phyloP scores from a whole-genome alignment of 2,797 vertebrate genomes.

The Sardinella longiceps region DNA sequence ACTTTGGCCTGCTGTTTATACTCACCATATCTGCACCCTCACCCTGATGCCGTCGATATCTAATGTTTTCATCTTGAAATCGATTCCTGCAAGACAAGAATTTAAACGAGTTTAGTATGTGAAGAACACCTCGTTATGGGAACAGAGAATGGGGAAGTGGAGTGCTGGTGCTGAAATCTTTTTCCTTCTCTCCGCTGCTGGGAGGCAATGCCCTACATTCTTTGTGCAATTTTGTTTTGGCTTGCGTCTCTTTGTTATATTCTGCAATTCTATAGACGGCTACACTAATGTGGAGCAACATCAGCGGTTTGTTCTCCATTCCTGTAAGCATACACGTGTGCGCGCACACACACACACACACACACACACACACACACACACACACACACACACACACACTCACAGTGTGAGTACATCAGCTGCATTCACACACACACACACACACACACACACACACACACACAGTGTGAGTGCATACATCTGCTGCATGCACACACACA shows the following conservation, averaged over 20 bases:
- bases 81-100: slow-evolving; percentile 79
- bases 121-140: neutral
- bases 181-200: neutral
- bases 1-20: slow-evolving; percentile 32
- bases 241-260: no score
- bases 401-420: no score
- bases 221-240: neutral
- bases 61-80: slow-evolving; percentile 98
- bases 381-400: no score
- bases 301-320: neutral
- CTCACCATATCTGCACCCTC: slow-evolving; percentile 95
- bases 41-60: slow-evolving; percentile 92
- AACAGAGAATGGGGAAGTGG: neutral
- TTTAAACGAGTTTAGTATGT: neutral
- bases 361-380: no score
- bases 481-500: no score
- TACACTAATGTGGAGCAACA: neutral
- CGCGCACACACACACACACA: no score
- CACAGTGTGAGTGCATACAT: no score
- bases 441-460: neutral
- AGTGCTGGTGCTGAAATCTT: neutral
- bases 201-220: neutral
- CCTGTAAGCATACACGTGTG: no score
- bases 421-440: neutral
- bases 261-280: neutral